Conservation (phyloP, 1,140 invertebrate species). For the Diploscapter pachys region DNA sequence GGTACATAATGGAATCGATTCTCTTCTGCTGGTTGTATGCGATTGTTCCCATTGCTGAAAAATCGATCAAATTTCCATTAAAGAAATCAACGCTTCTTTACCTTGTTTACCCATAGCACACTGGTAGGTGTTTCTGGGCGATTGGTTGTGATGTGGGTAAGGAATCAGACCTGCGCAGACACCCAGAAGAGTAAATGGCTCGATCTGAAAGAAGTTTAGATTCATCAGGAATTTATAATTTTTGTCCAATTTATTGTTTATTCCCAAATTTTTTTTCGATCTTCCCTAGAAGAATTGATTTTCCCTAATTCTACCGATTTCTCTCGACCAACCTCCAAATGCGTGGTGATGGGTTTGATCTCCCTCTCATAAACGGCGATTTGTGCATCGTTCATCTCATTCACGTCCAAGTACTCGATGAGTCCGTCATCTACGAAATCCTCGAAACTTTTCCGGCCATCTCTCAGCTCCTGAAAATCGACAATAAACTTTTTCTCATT, state of each 20-base stretch:
- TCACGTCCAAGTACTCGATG: constrained; percentile 97
- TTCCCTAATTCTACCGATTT: too few species aligned
- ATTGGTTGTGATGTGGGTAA: constrained; percentile 98
- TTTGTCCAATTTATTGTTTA: constrained; percentile 96
- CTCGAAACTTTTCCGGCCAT: constrained; percentile 80
- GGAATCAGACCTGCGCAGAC: constrained; percentile 95
- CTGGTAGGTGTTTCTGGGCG: constrained; percentile 97
- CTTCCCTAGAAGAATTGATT: too few species aligned
- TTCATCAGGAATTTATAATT: constrained; percentile 80
- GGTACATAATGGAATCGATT: constrained; percentile 94
- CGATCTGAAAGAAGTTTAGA: constrained; percentile 95
- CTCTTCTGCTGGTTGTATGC: constrained; percentile 94
- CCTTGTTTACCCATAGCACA: constrained; percentile 95
- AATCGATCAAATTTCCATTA: neutral
- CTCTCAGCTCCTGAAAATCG: constrained; percentile 65
- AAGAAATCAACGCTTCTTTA: neutral
- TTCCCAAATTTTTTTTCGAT: constrained; percentile 79
- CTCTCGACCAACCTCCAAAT: constrained; percentile 46
- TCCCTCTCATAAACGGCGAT: constrained; percentile 84
- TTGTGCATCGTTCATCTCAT: constrained; percentile 93
- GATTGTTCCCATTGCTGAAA: constrained; percentile 69
- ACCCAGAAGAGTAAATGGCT: constrained; percentile 90
- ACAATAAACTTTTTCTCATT: neutral
- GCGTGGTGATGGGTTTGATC: constrained; percentile 65
- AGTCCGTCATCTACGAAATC: constrained; percentile 88